Evolutionary conservation across 2,888 invertebrate species (phyloP).

Genomic region (Eilema caniola): DNA sequence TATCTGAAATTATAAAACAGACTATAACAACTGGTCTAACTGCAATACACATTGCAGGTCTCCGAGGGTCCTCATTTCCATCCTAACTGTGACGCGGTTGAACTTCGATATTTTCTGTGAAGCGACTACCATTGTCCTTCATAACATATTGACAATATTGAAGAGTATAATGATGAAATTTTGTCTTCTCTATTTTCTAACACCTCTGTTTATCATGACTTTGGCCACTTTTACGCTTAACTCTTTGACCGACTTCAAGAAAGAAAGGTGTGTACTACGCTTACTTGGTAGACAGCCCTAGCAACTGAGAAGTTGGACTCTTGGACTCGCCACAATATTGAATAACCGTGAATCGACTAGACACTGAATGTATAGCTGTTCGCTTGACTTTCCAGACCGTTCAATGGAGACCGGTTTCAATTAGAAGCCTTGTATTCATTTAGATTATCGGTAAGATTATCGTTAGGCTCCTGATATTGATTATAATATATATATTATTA

Average conservation of each 20-base stretch:
- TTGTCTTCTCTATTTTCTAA: too few species aligned
- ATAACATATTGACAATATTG: too few species aligned
- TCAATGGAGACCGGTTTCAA: conserved; percentile 38
- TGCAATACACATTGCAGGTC: too few species aligned
- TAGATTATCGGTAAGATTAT: conserved; percentile 43
- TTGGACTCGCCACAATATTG: conserved; percentile 27
- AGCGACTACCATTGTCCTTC: too few species aligned
- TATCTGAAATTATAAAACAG: too few species aligned
- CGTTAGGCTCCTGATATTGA: neutral
- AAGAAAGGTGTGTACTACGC: neutral
- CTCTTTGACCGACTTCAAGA: neutral
- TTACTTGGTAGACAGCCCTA: conserved; percentile 35
- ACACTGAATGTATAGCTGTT: conserved; percentile 23
- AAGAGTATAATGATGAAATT: too few species aligned
- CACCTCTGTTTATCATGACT: too few species aligned
- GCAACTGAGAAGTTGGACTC: conserved; percentile 21
- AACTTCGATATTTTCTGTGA: too few species aligned
- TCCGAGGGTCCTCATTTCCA: too few species aligned
- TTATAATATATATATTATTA: neutral
- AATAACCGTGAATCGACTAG: conserved; percentile 28
- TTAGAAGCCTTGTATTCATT: conserved; percentile 45
- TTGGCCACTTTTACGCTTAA: too few species aligned
- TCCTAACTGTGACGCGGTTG: too few species aligned
- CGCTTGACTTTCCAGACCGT: conserved; percentile 18
- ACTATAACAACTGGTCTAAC: too few species aligned